These are phyloP conservation scores for Epizoanthus illoricatus DNA, from an alignment of 92 coral and sea anemone genomes.

Conservation along the genomic window DNA sequence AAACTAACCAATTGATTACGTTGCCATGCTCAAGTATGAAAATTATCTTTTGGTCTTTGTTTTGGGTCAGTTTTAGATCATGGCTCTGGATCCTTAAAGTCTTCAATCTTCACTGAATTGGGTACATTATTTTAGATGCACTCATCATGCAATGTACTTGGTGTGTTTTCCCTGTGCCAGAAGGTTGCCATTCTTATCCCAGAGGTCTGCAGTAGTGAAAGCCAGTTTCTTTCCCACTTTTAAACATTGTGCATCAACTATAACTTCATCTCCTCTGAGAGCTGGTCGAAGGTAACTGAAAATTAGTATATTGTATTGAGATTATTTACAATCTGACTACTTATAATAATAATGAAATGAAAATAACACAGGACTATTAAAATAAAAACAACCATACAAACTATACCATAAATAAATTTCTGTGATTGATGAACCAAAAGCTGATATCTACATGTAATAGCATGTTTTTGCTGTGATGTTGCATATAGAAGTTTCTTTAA, in stretches of 20 bases:
- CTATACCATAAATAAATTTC: no score
- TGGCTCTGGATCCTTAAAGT: background rate
- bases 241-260: slow-evolving; percentile 73
- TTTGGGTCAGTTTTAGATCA: background rate
- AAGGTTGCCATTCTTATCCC: slow-evolving; percentile 68
- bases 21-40: no score
- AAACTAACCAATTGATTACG: no score
- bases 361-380: no score
- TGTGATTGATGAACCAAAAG: no score
- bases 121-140: background rate
- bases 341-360: no score
- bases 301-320: background rate
- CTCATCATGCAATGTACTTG: slow-evolving; percentile 56
- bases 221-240: slow-evolving; percentile 75
- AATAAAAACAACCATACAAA: no score
- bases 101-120: background rate
- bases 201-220: slow-evolving; percentile 81
- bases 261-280: slow-evolving; percentile 73
- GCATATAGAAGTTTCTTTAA: no score
- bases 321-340: no score
- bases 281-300: slow-evolving; percentile 80
- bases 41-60: no score
- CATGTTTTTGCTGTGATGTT: no score
- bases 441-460: no score
- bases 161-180: slow-evolving; percentile 88